Conservation (phyloP, 2,888 invertebrate genomes). For the Drosophila neotestacea region DNA sequence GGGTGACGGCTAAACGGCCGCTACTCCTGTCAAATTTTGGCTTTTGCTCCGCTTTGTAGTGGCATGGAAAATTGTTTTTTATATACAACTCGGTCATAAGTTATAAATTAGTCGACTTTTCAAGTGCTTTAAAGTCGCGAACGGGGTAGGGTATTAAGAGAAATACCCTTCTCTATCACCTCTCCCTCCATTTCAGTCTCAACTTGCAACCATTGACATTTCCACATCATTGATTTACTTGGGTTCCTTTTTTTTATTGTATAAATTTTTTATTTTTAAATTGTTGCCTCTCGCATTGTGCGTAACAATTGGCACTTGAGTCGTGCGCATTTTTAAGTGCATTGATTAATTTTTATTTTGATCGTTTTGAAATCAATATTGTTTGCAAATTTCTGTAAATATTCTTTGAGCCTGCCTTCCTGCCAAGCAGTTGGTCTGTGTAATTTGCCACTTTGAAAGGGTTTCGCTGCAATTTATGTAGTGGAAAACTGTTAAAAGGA, state of each 20-base stretch:
- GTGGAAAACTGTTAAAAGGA: constrained; percentile 65
- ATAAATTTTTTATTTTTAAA: constrained; percentile 49
- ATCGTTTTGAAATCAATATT: constrained; percentile 79
- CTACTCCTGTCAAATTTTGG: constrained; percentile 83
- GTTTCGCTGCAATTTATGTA: constrained; percentile 58
- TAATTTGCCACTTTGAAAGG: constrained; percentile 68
- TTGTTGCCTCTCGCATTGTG: constrained; percentile 60
- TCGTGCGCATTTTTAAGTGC: constrained; percentile 68
- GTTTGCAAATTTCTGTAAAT: constrained; percentile 77
- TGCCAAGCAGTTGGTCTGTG: constrained; percentile 69
- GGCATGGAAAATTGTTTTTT: constrained; percentile 85
- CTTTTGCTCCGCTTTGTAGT: constrained; percentile 84
- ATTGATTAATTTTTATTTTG: constrained; percentile 82
- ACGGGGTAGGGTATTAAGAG: constrained; percentile 36
- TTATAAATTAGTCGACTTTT: constrained; percentile 82
- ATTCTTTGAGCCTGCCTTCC: constrained; percentile 29
- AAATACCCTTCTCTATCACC: constrained; percentile 12
- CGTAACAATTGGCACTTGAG: constrained; percentile 65
- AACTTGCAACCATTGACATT: constrained; percentile 61
- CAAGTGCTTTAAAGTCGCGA: constrained; percentile 69
- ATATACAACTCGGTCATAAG: constrained; percentile 75
- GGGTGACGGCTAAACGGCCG: constrained; percentile 72
- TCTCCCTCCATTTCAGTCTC: constrained; percentile 3
- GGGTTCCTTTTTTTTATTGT: constrained; percentile 42
- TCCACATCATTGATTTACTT: constrained; percentile 73